phyloP scores from a whole-genome alignment of 2,797 vertebrate genomes.

The Poeciliopsis gracilis region DNA sequence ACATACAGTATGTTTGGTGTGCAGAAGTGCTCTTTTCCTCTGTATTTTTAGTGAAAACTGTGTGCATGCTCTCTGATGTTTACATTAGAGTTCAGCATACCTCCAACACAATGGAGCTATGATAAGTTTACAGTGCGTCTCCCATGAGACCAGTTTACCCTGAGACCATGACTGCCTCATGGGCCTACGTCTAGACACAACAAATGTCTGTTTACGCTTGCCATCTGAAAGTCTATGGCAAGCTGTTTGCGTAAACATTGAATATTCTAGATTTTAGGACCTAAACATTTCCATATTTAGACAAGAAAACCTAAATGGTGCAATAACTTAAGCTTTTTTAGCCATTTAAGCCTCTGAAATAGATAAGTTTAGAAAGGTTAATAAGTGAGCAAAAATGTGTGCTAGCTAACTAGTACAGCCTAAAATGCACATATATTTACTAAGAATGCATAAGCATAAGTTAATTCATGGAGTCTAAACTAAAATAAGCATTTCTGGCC shows the following conservation, averaged over 20 bases:
- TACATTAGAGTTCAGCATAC: conserved; percentile 36
- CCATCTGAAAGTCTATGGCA: conserved; percentile 49
- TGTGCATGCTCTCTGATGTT: conserved; percentile 21
- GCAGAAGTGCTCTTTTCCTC: conserved; percentile 14
- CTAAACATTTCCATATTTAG: background rate
- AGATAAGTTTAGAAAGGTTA: background rate
- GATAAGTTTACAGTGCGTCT: conserved; percentile 56
- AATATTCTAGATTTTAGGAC: background rate
- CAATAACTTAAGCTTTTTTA: background rate
- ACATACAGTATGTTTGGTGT: background rate
- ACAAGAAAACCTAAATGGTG: background rate
- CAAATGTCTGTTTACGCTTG: conserved; percentile 71
- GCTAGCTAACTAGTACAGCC: background rate
- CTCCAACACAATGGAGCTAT: conserved; percentile 59
- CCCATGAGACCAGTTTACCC: conserved; percentile 59
- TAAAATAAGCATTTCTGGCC: background rate
- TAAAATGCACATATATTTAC: background rate
- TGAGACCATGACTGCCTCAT: conserved; percentile 52
- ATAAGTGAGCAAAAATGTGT: background rate
- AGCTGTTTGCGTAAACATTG: background rate
- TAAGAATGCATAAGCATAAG: background rate
- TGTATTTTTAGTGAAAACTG: conserved; percentile 28
- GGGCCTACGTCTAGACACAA: conserved; percentile 78
- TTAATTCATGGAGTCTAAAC: background rate
- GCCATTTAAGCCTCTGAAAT: background rate